These are phyloP conservation scores for Rhagophthalmus giganteus DNA, from an alignment of 2,888 invertebrate genomes.

Conservation along the genomic window DNA sequence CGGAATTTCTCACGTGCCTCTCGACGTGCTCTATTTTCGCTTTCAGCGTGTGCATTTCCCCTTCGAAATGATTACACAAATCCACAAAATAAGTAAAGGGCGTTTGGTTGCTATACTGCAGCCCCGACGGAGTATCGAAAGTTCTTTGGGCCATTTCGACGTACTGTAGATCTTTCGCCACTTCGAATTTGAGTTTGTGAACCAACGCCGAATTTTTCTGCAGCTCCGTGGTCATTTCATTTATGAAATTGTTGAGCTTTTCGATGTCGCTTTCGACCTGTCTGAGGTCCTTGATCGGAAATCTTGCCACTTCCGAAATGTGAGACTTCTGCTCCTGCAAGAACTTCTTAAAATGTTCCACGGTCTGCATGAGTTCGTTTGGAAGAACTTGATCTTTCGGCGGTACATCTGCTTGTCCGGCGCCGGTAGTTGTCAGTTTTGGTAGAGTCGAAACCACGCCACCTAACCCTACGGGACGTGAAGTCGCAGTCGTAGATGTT, in stretches of 20 bases:
- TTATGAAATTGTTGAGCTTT: conserved; percentile 61
- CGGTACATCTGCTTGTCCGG: conserved; percentile 57
- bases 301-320: conserved; percentile 75
- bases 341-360: conserved; percentile 79
- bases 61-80: conserved; percentile 70
- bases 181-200: conserved; percentile 70
- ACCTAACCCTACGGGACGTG: conserved; percentile 66
- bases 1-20: conserved; percentile 69
- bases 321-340: conserved; percentile 84
- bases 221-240: conserved; percentile 65
- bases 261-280: conserved; percentile 68
- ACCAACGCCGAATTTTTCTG: conserved; percentile 64
- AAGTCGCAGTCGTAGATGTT: conserved; percentile 40
- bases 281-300: conserved; percentile 64
- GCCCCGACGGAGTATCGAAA: conserved; percentile 72
- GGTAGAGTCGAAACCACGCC: conserved; percentile 63
- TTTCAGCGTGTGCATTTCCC: conserved; percentile 67
- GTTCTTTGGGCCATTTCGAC: conserved; percentile 79
- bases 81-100: conserved; percentile 73
- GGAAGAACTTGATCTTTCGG: conserved; percentile 71
- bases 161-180: conserved; percentile 71
- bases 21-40: conserved; percentile 74
- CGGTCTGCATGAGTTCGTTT: conserved; percentile 74
- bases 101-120: conserved; percentile 75
- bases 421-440: conserved; percentile 40